Percentiles rank a stretch among this genome's conserved stretches.
Conservation (phyloP, 1,140 invertebrate species). For the Pteromalus puparum region DNA sequence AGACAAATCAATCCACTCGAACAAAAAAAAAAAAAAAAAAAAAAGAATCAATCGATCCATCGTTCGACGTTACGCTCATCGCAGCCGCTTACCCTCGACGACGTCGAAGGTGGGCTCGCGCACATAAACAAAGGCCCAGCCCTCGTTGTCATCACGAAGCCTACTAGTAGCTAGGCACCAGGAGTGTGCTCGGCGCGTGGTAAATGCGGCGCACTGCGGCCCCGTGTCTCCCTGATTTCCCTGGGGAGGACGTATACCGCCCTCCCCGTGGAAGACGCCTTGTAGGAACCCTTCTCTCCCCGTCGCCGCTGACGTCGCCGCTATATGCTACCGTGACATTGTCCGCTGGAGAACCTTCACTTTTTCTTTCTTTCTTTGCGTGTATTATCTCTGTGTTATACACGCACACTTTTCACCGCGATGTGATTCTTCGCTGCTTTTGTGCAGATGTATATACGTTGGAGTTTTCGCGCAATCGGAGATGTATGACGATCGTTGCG, state of each 20-base stretch:
- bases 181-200: conserved; percentile 29
- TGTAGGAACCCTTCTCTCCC: conserved; percentile 21
- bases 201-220: conserved; percentile 43
- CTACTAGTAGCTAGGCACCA: background rate
- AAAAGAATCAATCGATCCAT: background rate
- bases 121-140: conserved; percentile 18
- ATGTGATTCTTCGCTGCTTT: background rate
- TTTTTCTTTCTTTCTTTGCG: background rate
- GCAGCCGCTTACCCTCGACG: background rate
- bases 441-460: background rate
- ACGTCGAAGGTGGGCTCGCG: background rate
- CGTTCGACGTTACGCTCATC: background rate
- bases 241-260: conserved; percentile 59
- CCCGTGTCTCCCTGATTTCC: conserved; percentile 73
- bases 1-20: no score
- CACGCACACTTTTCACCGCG: background rate
- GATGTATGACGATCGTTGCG: no score
- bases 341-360: background rate
- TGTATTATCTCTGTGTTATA: background rate
- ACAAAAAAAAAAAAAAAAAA: background rate
- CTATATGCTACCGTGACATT: background rate
- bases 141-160: background rate
- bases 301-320: no score
- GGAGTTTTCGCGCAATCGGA: background rate
- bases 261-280: background rate